Base-by-base conservation (phyloP, 2,797 vertebrate genomes). In the Macrochelys suwanniensis region DNA sequence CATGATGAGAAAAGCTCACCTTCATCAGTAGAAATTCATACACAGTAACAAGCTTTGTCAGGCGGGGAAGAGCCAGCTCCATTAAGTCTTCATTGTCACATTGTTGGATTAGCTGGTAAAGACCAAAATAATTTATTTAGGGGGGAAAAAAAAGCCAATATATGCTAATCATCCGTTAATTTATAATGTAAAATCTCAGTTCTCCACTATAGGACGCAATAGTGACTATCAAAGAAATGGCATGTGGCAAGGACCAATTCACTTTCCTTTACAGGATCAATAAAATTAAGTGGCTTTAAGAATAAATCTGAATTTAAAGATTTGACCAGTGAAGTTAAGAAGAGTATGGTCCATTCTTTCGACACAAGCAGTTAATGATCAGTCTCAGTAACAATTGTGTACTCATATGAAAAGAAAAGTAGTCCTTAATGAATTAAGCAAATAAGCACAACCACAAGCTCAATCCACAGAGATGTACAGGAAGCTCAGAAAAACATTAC, bases 21-120 rank as follows among this genome's bases (percentile, higher is more conserved):
- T 99, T 99, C 94, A 98, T 98, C 92, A 99, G 97, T 53, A 99
- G 98, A 95, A 99, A 99, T 92, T 99, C 99, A 98, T 98, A 99
- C 8, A 99, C 98, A 10, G 99, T 99, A 97, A 99, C 97, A 23
- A 98, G 98, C 95, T 98, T 98, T 47, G 99, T 98, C 89, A 99
- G 96, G 89, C 97, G 98, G 92, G 99, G 99, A 84, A 99, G 98
- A 84, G 98, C 99, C 42, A 99, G 87, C 81, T 99, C 99, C 98
- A 99, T 98, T 84, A 99, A 98, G 68, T 99, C 99, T 94, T 99
- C 99, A 51, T 97, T 98, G 93, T 98, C 98, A 53, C 99, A 99
- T 80, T 99, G 99, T 77, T 99, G 98, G 95, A 99, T 98, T 82
- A 99, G 94, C 99, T 99, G 92, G 86, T 82, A 91, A 95, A 96